Evolutionary conservation across 30 jellyfish, hydroid and myxozoan genomes (phyloP).

Genomic region (Turritopsis dohrnii): DNA sequence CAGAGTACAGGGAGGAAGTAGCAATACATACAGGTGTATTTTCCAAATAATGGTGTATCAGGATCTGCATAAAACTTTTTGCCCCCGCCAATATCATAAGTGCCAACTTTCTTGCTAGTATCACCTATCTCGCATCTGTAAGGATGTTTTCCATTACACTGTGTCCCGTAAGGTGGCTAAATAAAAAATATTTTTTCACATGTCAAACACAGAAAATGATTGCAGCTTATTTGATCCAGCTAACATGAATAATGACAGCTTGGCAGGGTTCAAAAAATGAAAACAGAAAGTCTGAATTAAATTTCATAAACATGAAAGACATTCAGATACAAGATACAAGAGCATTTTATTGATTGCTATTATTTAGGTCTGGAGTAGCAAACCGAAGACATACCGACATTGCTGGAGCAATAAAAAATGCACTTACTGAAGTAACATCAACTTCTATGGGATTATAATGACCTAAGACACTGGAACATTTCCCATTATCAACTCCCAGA

Average conservation of each 20-base stretch:
- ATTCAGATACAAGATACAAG: background rate
- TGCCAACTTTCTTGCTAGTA: slow-evolving; percentile 58
- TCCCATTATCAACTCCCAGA: slow-evolving; percentile 49
- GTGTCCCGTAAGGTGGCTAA: slow-evolving; percentile 31
- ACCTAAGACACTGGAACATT: slow-evolving; percentile 74
- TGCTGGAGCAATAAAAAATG: too few species aligned
- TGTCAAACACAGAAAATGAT: background rate
- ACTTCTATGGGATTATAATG: slow-evolving; percentile 90
- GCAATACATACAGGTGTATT: slow-evolving; percentile 46
- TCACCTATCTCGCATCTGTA: slow-evolving; percentile 93
- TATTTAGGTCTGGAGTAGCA: too few species aligned
- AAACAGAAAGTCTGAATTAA: background rate
- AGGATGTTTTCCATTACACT: slow-evolving; percentile 63
- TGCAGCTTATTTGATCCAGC: too few species aligned
- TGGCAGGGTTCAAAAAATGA: background rate
- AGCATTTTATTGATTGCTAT: too few species aligned
- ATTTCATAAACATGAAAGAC: background rate
- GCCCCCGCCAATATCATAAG: slow-evolving; percentile 86
- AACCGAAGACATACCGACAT: too few species aligned
- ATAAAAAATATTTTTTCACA: background rate
- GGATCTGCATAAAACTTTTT: slow-evolving; percentile 66
- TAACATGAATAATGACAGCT: background rate
- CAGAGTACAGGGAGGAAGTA: too few species aligned
- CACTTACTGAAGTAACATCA: slow-evolving; percentile 9
- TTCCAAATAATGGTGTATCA: slow-evolving; percentile 69